phyloP scores from a whole-genome alignment of 2,888 invertebrate genomes.

The Agrypnus murinus region DNA sequence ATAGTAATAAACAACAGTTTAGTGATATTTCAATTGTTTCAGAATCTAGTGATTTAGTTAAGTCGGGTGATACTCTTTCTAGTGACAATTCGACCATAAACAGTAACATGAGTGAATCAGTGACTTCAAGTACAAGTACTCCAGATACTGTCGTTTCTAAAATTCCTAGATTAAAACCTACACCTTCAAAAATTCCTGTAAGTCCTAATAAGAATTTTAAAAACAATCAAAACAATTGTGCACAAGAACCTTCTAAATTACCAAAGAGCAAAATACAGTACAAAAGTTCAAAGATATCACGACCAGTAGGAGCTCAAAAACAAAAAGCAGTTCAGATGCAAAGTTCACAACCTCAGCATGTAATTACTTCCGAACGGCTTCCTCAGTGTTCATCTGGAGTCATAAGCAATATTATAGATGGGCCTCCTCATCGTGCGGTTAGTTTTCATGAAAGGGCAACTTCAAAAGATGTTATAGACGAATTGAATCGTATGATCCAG shows the following conservation, averaged over 20 bases:
- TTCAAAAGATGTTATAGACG: constrained; percentile 85
- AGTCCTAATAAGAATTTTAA: constrained; percentile 60
- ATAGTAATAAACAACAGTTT: constrained; percentile 49
- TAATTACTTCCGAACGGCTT: constrained; percentile 68
- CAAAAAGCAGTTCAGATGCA: constrained; percentile 70
- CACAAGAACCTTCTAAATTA: constrained; percentile 68
- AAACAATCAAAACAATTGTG: constrained; percentile 66
- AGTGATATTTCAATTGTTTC: constrained; percentile 58
- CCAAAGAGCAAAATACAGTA: constrained; percentile 76
- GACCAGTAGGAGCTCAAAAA: constrained; percentile 65
- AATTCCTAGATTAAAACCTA: constrained; percentile 70
- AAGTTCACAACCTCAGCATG: constrained; percentile 61
- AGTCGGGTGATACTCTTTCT: constrained; percentile 65
- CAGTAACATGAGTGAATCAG: constrained; percentile 78
- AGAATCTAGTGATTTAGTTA: constrained; percentile 62
- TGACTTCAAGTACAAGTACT: constrained; percentile 80
- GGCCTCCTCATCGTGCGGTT: constrained; percentile 75
- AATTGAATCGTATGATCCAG: constrained; percentile 79
- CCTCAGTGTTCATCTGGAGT: constrained; percentile 67
- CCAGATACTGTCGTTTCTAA: constrained; percentile 81
- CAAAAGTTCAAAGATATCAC: constrained; percentile 70
- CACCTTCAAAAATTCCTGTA: constrained; percentile 64
- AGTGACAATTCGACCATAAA: constrained; percentile 63
- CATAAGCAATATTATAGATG: constrained; percentile 70
- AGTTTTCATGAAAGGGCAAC: constrained; percentile 85